A percentile compares a stretch with the other conserved stretches of the same genome.
phyloP scores from a whole-genome alignment of 2,113 vertebrate species.

The Tor tambroides region DNA sequence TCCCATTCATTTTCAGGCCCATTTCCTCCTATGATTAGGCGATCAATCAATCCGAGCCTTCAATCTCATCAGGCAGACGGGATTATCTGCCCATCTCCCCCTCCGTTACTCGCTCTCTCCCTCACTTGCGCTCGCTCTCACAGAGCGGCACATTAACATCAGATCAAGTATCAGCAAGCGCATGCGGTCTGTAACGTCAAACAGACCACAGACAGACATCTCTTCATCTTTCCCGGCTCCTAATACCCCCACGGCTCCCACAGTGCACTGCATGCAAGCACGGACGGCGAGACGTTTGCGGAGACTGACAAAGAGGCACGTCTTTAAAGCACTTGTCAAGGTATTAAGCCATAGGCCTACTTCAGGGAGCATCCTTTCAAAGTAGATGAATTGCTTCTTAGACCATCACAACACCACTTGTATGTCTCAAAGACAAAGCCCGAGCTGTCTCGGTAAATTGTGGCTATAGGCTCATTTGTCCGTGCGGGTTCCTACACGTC shows the following conservation, averaged over 20 bases:
- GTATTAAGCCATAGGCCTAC: constrained; percentile 49
- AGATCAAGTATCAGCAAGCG: constrained; percentile 82
- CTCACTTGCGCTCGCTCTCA: constrained; percentile 64
- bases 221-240: constrained; percentile 67
- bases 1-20: constrained; percentile 87
- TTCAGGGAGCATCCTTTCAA: constrained; percentile 35
- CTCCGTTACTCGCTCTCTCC: constrained; percentile 57
- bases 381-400: constrained; percentile 48
- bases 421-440: constrained; percentile 27
- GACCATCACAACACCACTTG: constrained; percentile 35
- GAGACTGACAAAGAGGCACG: constrained; percentile 48
- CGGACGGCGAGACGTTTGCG: constrained; percentile 3
- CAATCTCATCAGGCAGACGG: constrained; percentile 84
- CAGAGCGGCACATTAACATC: constrained; percentile 81
- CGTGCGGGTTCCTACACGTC: constrained; percentile 6
- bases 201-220: constrained; percentile 78
- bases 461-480: constrained; percentile 45
- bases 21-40: constrained; percentile 88
- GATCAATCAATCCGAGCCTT: constrained; percentile 87
- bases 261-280: constrained; percentile 44
- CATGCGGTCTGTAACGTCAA: constrained; percentile 74
- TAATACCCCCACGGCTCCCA: constrained; percentile 53
- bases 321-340: constrained; percentile 47
- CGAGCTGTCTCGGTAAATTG: constrained; percentile 12
- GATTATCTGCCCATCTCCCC: constrained; percentile 85